Conservation (phyloP, 2,113 vertebrate species). For the Conger conger region DNA sequence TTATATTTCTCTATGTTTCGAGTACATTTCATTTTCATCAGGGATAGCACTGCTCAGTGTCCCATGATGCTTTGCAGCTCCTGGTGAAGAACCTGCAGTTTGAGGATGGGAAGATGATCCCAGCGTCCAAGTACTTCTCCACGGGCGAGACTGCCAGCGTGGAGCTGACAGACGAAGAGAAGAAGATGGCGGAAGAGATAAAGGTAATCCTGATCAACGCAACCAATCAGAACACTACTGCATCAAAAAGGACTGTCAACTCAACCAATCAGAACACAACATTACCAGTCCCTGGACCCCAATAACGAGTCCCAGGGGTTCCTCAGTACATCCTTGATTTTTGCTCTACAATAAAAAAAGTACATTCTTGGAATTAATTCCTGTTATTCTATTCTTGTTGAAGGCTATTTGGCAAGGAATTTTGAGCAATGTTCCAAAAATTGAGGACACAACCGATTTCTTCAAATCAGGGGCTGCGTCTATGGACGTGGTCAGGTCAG, state of each 20-base stretch:
- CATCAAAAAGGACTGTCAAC: not conserved
- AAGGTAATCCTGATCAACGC: conserved; percentile 53
- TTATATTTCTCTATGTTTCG: too few relatives aligned
- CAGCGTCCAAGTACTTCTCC: conserved; percentile 78
- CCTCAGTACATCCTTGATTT: not conserved
- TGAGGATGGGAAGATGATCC: conserved; percentile 81
- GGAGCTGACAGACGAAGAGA: conserved; percentile 75
- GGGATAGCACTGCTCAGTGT: not conserved
- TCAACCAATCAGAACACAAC: not conserved
- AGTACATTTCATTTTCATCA: too few relatives aligned
- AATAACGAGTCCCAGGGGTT: not conserved
- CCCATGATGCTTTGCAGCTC: not conserved
- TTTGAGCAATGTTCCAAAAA: conserved; percentile 69
- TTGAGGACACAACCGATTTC: conserved; percentile 79
- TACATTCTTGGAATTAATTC: not conserved
- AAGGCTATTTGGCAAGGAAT: conserved; percentile 80
- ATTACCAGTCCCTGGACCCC: not conserved
- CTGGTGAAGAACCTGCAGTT: conserved; percentile 77
- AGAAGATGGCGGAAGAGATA: conserved; percentile 70
- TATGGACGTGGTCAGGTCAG: conserved; percentile 82
- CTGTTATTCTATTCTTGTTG: not conserved
- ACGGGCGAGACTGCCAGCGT: conserved; percentile 57
- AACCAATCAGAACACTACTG: not conserved
- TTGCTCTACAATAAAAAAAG: not conserved
- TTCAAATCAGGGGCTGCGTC: conserved; percentile 83